These are phyloP conservation scores for Pipra filicauda DNA, from an alignment of 2,113 vertebrate species.

Conservation along the genomic window DNA sequence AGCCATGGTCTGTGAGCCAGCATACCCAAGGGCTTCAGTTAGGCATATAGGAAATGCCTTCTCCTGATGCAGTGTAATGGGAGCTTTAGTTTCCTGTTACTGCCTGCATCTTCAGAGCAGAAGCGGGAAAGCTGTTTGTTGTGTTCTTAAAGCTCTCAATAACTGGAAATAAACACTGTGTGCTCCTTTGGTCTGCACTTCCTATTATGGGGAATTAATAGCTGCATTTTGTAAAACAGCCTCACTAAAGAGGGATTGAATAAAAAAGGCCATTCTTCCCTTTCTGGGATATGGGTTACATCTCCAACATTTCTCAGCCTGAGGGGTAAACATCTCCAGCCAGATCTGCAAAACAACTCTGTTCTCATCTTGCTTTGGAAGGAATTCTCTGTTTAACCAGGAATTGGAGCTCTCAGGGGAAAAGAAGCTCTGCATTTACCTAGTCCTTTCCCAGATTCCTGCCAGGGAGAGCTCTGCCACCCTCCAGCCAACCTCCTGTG, in stretches of 20 bases:
- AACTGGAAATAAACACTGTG: slow-evolving; percentile 40
- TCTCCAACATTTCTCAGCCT: slow-evolving; percentile 8
- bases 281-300: neutral
- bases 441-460: neutral
- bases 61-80: neutral
- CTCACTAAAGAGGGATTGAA: neutral
- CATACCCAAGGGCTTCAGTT: neutral
- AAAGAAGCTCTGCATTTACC: neutral
- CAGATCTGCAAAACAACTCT: slow-evolving; percentile 4
- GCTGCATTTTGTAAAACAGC: neutral
- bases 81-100: neutral
- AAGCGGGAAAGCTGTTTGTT: neutral
- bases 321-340: slow-evolving; percentile 53
- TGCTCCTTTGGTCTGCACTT: neutral
- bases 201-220: slow-evolving; percentile 15
- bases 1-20: neutral
- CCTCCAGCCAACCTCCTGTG: neutral
- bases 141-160: neutral
- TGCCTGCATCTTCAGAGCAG: slow-evolving; percentile 4
- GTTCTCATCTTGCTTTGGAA: neutral
- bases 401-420: neutral
- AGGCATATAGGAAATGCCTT: neutral
- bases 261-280: slow-evolving; percentile 35
- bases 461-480: neutral
- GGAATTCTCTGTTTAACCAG: neutral